Evolutionary conservation across 2,113 vertebrate genomes (phyloP), one percentile per base, ranked within the genome.

Genomic region (Entosphenus tridentatus): DNA sequence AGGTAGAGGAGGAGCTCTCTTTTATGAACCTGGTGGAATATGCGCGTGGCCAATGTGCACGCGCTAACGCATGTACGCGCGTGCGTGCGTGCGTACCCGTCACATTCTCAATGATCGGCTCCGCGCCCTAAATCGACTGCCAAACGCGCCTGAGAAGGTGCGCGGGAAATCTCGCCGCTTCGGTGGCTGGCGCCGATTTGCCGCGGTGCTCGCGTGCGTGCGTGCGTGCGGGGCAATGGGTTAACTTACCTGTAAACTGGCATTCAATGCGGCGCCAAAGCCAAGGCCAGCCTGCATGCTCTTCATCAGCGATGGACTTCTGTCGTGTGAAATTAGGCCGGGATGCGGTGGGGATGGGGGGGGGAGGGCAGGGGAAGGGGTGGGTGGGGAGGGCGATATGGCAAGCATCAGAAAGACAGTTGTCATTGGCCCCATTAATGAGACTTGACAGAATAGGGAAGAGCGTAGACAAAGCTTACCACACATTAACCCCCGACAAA

Each of bases 221-320:
- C 16, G 2, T 62, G 58, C 16, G 58, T 62, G 58, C 16, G 58
- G 13, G 39, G 39, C 39, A 39, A 39, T 39, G 21, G 8, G 21
- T 65, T n/a, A 65, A 65, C 62, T 21, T 65, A 65, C 62, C 62
- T 65, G 62, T 21, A 65, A 21, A 21, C n/a, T 65, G 62, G 62
- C 62, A 65, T 65, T 65, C n/a, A 65, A 21, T 8, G 62, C 21
- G 21, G n/a, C 62, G 21, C n/a, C n/a, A 21, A 16, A 65, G 62
- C 62, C 62, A 21, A 65, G 62, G 62, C 62, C 21, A 16, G 62
- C 21, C 62, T 65, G 62, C n/a, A 65, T 65, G 62, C 21, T 65
- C 21, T 65, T 65, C n/a, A 65, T 65, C 62, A 65, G 62, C 21
- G 62, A 65, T n/a, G 62, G 62, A 65, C 10, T 65, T n/a, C 21